Conservation (phyloP, 1,140 invertebrate species). For the Brachionus koreanus region DNA sequence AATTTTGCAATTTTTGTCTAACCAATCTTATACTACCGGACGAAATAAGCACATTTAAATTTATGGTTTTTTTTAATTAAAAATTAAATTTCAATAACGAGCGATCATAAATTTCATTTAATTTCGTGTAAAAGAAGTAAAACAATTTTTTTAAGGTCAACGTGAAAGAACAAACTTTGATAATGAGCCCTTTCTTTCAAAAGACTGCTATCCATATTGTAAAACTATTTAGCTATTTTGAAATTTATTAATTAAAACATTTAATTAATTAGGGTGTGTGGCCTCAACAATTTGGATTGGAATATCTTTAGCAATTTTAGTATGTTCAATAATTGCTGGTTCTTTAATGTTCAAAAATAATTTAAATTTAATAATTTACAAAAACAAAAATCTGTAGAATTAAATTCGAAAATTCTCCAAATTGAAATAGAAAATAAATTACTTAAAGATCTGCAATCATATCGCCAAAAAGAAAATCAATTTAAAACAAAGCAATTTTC, state of each 20-base stretch:
- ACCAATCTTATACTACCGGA: neutral
- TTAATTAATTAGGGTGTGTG: neutral
- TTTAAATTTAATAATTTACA: neutral
- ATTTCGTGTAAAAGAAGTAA: neutral
- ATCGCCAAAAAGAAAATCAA: neutral
- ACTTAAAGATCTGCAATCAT: neutral
- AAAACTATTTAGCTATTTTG: too few relatives aligned
- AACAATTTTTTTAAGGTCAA: neutral
- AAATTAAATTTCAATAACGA: neutral
- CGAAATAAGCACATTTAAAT: neutral
- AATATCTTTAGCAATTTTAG: neutral
- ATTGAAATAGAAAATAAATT: neutral
- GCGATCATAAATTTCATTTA: neutral
- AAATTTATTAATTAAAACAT: neutral
- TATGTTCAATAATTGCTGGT: neutral
- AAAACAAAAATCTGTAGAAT: neutral
- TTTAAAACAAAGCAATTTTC: neutral
- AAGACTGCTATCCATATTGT: neutral
- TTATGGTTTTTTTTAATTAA: neutral
- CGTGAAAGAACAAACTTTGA: neutral
- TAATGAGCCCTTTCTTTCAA: neutral
- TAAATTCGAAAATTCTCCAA: neutral
- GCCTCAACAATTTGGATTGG: neutral
- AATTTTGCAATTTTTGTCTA: neutral
- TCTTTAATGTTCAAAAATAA: neutral